phyloP scores from a whole-genome alignment of 1,140 invertebrate species.

The Calycopis cecrops region DNA sequence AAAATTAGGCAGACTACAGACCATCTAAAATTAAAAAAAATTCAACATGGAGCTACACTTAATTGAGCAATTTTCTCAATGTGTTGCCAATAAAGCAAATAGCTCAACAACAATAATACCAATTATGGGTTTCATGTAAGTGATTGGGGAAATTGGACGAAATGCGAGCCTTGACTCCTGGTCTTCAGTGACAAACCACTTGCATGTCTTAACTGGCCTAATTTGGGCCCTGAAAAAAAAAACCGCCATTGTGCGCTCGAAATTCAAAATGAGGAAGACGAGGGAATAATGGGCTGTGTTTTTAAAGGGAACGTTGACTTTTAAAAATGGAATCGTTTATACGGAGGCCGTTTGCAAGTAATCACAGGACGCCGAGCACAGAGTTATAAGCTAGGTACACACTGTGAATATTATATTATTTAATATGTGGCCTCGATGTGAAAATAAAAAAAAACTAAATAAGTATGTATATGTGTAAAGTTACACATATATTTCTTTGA shows the following conservation, averaged over 20 bases:
- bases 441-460: background rate
- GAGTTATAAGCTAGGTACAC: conserved; percentile 34
- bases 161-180: conserved; percentile 41
- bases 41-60: too few relatives aligned
- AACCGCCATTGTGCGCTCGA: conserved; percentile 60
- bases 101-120: conserved; percentile 1
- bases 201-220: conserved; percentile 50
- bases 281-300: conserved; percentile 64
- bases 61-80: background rate
- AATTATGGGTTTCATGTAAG: background rate
- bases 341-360: conserved; percentile 67
- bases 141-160: background rate
- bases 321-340: conserved; percentile 69
- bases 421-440: background rate
- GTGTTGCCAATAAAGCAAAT: conserved; percentile 14
- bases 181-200: conserved; percentile 52
- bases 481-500: too few relatives aligned
- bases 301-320: conserved; percentile 64
- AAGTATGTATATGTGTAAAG: too few relatives aligned
- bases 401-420: conserved; percentile 10
- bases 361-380: conserved; percentile 60
- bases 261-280: conserved; percentile 68
- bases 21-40: too few relatives aligned
- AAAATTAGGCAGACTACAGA: too few relatives aligned
- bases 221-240: conserved; percentile 50